phyloP scores from a whole-genome alignment of 2,113 vertebrate species.

The Sinocyclocheilus rhinocerous region DNA sequence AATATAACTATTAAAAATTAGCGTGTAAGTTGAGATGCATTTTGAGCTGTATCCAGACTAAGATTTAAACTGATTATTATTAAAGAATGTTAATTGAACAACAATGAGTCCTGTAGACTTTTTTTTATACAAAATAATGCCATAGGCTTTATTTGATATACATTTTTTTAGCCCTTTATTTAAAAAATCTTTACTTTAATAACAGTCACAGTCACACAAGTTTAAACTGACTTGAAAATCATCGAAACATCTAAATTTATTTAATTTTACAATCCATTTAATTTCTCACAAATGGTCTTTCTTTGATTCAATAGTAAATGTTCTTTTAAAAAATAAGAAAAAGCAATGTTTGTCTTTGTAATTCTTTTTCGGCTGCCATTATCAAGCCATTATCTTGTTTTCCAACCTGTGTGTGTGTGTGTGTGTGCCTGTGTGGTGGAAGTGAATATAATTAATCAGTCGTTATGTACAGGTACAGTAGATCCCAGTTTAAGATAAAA shows the following conservation, averaged over 20 bases:
- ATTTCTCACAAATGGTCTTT: background rate
- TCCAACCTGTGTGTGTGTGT: background rate
- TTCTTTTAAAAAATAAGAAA: background rate
- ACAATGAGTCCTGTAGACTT: background rate
- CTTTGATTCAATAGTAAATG: background rate
- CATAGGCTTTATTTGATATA: background rate
- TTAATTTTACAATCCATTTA: background rate
- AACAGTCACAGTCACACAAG: background rate
- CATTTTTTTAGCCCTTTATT: background rate
- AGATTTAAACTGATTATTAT: background rate
- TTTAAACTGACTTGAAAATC: background rate
- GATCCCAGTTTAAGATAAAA: background rate
- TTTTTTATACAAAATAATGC: background rate
- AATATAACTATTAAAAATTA: background rate
- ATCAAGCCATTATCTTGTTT: background rate
- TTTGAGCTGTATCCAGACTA: background rate
- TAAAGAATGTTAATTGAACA: slow-evolving; percentile 3
- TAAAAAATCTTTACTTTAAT: background rate
- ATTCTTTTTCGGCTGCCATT: background rate
- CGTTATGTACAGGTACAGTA: background rate
- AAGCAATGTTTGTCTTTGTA: background rate
- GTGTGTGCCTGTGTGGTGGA: background rate
- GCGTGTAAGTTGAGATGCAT: background rate
- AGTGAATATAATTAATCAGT: background rate
- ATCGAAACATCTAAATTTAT: background rate